phyloP scores from a whole-genome alignment of 2,797 vertebrate genomes.

The Crocidura indochinensis region DNA sequence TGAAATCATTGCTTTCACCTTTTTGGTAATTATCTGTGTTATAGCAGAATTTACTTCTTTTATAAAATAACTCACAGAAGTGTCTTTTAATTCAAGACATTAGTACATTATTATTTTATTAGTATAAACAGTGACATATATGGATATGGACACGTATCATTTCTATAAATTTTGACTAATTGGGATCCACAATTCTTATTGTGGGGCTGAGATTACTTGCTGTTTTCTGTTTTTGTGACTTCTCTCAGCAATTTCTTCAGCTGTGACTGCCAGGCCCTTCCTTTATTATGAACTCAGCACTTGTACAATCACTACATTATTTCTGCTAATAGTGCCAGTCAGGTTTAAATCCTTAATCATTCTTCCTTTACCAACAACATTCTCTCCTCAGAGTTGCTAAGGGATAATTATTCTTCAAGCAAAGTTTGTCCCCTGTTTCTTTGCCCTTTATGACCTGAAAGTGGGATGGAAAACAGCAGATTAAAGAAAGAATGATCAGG shows the following conservation, averaged over 20 bases:
- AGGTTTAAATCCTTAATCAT: neutral
- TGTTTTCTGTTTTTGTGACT: no score
- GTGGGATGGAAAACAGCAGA: neutral
- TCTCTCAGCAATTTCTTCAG: neutral
- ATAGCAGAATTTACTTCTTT: neutral
- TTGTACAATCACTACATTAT: neutral
- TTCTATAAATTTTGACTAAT: neutral
- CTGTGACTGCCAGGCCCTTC: no score
- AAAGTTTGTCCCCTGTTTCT: neutral
- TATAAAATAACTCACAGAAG: neutral
- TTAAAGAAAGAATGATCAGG: neutral
- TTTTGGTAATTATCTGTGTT: conserved; percentile 26
- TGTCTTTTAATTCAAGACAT: neutral
- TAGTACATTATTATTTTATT: neutral
- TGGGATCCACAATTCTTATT: neutral
- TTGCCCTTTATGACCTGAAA: neutral
- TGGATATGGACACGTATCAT: neutral
- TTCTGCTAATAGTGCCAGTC: neutral
- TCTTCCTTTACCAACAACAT: no score
- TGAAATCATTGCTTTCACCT: neutral
- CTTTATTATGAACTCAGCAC: neutral
- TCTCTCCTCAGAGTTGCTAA: neutral
- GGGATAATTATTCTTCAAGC: neutral
- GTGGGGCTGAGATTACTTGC: neutral
- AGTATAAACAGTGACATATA: neutral